Base-by-base conservation (phyloP, 2,797 vertebrate species). In the Hirundo rustica region DNA sequence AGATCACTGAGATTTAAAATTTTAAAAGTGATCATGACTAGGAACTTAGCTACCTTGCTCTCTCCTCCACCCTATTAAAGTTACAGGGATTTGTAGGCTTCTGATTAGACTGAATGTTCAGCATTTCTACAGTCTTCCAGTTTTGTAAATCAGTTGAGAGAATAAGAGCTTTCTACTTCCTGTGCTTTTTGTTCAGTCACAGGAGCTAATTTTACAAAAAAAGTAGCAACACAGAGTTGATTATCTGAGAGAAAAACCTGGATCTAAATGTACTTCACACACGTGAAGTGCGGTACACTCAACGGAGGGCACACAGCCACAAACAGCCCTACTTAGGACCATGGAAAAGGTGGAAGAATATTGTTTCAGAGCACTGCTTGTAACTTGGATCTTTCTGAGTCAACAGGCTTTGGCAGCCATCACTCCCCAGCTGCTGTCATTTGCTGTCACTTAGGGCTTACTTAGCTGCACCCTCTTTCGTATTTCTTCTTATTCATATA, bases 131-230 rank as follows among this genome's bases (percentile, higher is more conserved):
- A 74, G 57, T 38, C 15, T 32, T 84, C 16, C 38, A 11, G 5
- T 76, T 90, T 92, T 64, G 44, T 81, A 79, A 20, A 40, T 47
- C 48, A 71, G 4, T 2, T 71, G 66, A 75, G 30, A 93, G 57
- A 93, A 34, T 30, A 76, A 85, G n/a, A 78, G 27, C 45, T 83
- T 95, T 90, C n/a, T 68, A 47, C 13, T 70, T 75, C 64, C 40
- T 32, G 7, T 57, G 27, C 44, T 78, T 77, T 77, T 85, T 64
- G 22, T 85, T 92, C 38, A 78, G 67, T 54, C 42, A 54, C 30
- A 29, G 62, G 29, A 89, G 29, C 10, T 77, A 66, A 88, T 88
- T 91, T 87, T 68, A 64, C n/a, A 45, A 72, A 79, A 55, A 42
- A 75, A 64, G 60, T 36, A 85, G 40, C 22, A 82, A 80, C 13